Evolutionary conservation across 1,140 invertebrate genomes (phyloP).

Genomic region (Panulirus ornatus): DNA sequence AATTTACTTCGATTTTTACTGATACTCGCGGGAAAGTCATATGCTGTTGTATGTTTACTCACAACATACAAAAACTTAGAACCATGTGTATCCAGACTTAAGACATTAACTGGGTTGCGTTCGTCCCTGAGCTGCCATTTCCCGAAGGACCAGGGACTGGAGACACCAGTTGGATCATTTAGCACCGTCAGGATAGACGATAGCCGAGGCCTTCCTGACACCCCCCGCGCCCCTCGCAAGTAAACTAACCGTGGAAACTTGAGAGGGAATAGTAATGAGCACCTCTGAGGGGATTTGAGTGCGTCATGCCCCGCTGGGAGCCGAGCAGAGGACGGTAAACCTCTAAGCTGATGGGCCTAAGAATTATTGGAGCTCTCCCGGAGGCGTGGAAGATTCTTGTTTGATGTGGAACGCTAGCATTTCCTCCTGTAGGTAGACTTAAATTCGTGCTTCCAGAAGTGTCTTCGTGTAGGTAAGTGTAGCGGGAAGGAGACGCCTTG

Average conservation of each 20-base stretch:
- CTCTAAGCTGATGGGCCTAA: not conserved
- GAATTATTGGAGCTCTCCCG: not conserved
- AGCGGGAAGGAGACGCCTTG: too few relatives aligned
- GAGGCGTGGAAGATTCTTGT: not conserved
- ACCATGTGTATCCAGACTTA: too few relatives aligned
- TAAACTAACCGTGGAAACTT: slow-evolving; percentile 62
- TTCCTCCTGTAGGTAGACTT: too few relatives aligned
- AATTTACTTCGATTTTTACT: too few relatives aligned
- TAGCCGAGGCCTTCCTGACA: not conserved
- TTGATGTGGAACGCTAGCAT: not conserved
- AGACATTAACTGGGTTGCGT: too few relatives aligned
- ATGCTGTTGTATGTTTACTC: too few relatives aligned
- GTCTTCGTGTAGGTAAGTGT: too few relatives aligned
- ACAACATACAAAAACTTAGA: too few relatives aligned
- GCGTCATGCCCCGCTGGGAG: slow-evolving; percentile 18
- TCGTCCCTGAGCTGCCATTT: too few relatives aligned
- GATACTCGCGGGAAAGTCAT: too few relatives aligned
- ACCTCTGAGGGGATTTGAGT: slow-evolving; percentile 33
- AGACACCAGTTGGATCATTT: not conserved
- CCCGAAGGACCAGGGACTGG: not conserved
- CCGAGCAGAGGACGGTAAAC: too few relatives aligned
- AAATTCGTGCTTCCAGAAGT: too few relatives aligned
- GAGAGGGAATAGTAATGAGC: slow-evolving; percentile 59
- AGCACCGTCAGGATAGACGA: not conserved
- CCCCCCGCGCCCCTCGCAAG: slow-evolving; percentile 12